Percentiles rank a stretch among this genome's conserved stretches.
phyloP scores from a whole-genome alignment of 2,797 vertebrate genomes.

The Acrossocheilus fasciatus region DNA sequence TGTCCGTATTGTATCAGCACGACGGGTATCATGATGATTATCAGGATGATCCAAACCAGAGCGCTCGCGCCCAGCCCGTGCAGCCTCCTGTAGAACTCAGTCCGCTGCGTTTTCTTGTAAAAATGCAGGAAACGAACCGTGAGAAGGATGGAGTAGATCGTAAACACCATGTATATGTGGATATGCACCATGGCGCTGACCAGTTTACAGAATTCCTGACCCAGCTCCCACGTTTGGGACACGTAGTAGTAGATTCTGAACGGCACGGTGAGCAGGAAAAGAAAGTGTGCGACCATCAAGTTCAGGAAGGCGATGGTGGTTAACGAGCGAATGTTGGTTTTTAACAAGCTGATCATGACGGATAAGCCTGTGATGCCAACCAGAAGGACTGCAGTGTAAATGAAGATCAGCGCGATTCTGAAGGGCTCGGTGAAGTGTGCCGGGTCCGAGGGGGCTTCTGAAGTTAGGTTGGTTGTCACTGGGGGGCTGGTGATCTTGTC shows the following conservation, averaged over 20 bases:
- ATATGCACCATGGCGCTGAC: conserved; percentile 89
- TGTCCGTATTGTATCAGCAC: conserved; percentile 75
- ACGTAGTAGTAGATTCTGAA: conserved; percentile 88
- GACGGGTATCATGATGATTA: conserved; percentile 70
- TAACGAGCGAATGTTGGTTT: conserved; percentile 83
- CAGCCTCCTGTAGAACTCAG: conserved; percentile 79
- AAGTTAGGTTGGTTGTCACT: accelerated
- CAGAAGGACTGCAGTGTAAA: conserved; percentile 79
- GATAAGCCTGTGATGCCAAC: conserved; percentile 78
- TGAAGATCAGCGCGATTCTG: conserved; percentile 63
- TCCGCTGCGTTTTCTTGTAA: conserved; percentile 77
- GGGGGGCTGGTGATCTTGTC: neutral
- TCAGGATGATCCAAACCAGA: conserved; percentile 79
- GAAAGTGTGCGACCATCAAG: conserved; percentile 85
- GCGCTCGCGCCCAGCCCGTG: conserved; percentile 77
- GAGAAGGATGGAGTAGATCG: conserved; percentile 87
- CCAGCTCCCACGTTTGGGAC: conserved; percentile 70
- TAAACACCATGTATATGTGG: conserved; percentile 92
- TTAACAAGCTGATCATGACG: conserved; percentile 80
- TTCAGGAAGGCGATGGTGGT: conserved; percentile 87
- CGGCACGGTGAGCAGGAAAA: conserved; percentile 89
- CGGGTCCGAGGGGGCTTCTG: accelerated
- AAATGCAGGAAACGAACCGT: conserved; percentile 81
- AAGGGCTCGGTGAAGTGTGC: neutral
- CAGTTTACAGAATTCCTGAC: conserved; percentile 73